Evolutionary conservation across 1,140 invertebrate species (phyloP).

Genomic region (Amyelois transitella): DNA sequence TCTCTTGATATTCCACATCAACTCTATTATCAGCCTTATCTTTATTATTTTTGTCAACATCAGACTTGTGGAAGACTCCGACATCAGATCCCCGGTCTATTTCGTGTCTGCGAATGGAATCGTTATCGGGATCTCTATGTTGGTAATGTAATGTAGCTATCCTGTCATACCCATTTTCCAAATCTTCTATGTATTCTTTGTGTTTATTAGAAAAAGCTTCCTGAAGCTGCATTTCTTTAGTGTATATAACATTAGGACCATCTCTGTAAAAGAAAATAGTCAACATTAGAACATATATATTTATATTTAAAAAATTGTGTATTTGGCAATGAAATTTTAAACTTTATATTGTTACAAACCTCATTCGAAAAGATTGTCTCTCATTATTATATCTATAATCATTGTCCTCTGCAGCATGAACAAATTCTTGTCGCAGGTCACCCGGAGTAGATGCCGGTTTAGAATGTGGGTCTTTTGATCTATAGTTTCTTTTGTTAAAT

Average conservation of each 20-base stretch:
- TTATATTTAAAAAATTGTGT: background rate
- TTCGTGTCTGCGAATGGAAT: slow-evolving; percentile 83
- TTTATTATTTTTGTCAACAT: slow-evolving; percentile 44
- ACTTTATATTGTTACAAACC: slow-evolving; percentile 35
- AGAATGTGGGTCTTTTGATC: slow-evolving; percentile 51
- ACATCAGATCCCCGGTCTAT: slow-evolving; percentile 83
- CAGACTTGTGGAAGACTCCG: slow-evolving; percentile 66
- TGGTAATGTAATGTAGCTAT: slow-evolving; percentile 69
- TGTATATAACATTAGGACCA: slow-evolving; percentile 74
- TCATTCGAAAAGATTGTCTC: slow-evolving; percentile 61
- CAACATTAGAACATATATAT: background rate
- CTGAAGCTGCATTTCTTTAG: slow-evolving; percentile 74
- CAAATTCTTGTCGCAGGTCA: slow-evolving; percentile 62
- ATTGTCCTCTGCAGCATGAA: slow-evolving; percentile 63
- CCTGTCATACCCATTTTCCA: slow-evolving; percentile 74
- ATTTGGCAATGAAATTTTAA: background rate
- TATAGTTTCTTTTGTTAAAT: slow-evolving; percentile 80
- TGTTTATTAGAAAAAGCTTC: slow-evolving; percentile 73
- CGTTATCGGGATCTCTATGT: slow-evolving; percentile 76
- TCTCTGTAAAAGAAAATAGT: slow-evolving; percentile 52
- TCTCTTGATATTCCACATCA: slow-evolving; percentile 44
- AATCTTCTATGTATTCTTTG: slow-evolving; percentile 77
- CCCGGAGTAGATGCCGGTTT: slow-evolving; percentile 66
- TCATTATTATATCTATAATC: slow-evolving; percentile 68
- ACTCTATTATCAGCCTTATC: slow-evolving; percentile 51